Percentiles rank a stretch among this genome's conserved stretches.
Conservation (phyloP, 1,140 invertebrate species). For the Limonius californicus region DNA sequence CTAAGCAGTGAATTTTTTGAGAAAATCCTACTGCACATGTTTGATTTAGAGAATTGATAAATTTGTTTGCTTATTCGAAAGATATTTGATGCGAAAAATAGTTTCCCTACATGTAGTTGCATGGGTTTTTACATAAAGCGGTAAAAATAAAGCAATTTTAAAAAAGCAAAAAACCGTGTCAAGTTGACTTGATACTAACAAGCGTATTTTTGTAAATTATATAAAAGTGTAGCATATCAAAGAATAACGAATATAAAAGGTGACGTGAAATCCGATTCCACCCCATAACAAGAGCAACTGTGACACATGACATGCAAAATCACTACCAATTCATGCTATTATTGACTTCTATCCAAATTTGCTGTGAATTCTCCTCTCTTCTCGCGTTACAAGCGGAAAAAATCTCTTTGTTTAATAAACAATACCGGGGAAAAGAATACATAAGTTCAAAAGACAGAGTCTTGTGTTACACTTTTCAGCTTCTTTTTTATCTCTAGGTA, state of each 20-base stretch:
- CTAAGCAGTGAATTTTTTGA: no score
- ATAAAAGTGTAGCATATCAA: conserved; percentile 30
- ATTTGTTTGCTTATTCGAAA: no score
- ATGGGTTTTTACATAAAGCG: no score
- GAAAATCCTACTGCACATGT: no score
- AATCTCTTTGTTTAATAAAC: conserved; percentile 13
- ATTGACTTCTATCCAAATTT: conserved; percentile 19
- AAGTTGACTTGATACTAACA: conserved; percentile 19
- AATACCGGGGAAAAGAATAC: background rate
- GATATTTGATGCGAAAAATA: no score
- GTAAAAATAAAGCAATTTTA: background rate
- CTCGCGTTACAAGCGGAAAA: conserved; percentile 5
- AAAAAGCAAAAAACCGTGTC: conserved; percentile 8
- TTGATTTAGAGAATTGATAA: no score
- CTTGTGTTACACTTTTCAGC: no score
- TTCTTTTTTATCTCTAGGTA: no score
- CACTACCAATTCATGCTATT: conserved; percentile 24
- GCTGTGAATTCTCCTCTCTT: conserved; percentile 4
- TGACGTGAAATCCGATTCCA: conserved; percentile 27
- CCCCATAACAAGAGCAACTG: conserved; percentile 19
- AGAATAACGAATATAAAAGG: conserved; percentile 26
- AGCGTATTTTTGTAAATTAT: conserved; percentile 26
- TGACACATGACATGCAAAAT: conserved; percentile 29
- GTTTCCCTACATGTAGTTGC: no score
- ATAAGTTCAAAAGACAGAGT: background rate